phyloP scores from a whole-genome alignment of 2,888 invertebrate species.

The Apamea crenata region DNA sequence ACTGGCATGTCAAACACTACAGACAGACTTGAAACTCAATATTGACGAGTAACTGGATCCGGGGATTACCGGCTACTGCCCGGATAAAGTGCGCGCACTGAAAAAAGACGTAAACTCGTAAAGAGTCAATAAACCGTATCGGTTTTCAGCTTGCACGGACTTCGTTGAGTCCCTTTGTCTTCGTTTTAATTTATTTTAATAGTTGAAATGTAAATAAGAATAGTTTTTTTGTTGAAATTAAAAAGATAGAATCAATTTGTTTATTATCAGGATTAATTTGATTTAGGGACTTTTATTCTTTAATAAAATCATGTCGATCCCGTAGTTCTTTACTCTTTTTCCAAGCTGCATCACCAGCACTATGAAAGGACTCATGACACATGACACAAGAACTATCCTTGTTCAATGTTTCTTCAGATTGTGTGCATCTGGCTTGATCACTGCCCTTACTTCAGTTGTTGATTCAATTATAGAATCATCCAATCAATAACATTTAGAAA shows the following conservation, averaged over 20 bases:
- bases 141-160: conserved; percentile 46
- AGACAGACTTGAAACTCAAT: conserved; percentile 68
- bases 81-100: conserved; percentile 49
- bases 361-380: no score
- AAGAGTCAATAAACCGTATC: conserved; percentile 52
- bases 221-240: no score
- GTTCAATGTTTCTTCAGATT: neutral
- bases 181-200: neutral
- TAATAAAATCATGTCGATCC: no score
- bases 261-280: no score
- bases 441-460: neutral
- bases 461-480: neutral
- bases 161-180: conserved; percentile 25
- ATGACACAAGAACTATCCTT: no score
- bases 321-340: no score
- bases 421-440: neutral
- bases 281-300: no score
- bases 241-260: no score
- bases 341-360: no score
- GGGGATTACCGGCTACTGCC: conserved; percentile 70
- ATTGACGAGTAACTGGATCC: conserved; percentile 74
- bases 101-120: conserved; percentile 49
- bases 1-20: conserved; percentile 45
- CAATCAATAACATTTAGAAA: neutral
- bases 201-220: neutral